Percentiles rank a stretch among this genome's conserved stretches.
Conservation (phyloP, 2,797 vertebrate genomes). For the Lateolabrax maculatus region DNA sequence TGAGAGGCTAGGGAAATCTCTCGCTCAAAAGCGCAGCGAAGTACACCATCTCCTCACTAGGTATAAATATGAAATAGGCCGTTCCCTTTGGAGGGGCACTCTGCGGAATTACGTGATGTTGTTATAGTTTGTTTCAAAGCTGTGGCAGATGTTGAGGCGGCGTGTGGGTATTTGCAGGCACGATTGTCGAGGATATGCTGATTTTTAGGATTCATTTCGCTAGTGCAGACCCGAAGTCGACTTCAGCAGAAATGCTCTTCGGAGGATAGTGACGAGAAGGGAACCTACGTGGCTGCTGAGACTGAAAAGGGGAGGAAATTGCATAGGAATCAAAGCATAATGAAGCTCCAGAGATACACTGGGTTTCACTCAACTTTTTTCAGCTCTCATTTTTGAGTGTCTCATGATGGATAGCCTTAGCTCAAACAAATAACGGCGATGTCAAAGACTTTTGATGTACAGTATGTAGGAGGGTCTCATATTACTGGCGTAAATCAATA, state of each 20-base stretch:
- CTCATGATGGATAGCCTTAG: constrained; percentile 69
- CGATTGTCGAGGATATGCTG: constrained; percentile 44
- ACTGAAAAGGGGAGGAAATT: constrained; percentile 33
- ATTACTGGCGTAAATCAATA: constrained; percentile 81
- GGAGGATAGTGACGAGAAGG: not conserved
- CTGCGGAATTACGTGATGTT: constrained; percentile 60
- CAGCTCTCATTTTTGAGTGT: constrained; percentile 39
- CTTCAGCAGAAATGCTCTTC: constrained; percentile 42
- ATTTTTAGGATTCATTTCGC: constrained; percentile 49
- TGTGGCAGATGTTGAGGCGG: not conserved
- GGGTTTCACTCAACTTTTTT: constrained; percentile 15
- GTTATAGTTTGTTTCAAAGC: constrained; percentile 59
- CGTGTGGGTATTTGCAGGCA: not conserved
- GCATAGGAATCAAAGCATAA: constrained; percentile 39
- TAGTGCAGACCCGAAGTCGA: constrained; percentile 22
- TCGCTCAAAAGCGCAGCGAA: constrained; percentile 65
- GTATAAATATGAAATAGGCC: constrained; percentile 82
- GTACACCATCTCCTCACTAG: constrained; percentile 65
- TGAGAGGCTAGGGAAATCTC: constrained; percentile 78
- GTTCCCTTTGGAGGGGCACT: constrained; percentile 61
- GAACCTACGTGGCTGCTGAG: constrained; percentile 1
- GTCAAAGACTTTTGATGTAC: constrained; percentile 71
- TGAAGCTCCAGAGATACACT: constrained; percentile 25
- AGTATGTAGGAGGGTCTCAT: constrained; percentile 64
- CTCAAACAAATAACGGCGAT: constrained; percentile 61